Evolutionary conservation across 1,140 invertebrate species (phyloP), one percentile per base, ranked within the genome.

Genomic region (Calycopis cecrops): DNA sequence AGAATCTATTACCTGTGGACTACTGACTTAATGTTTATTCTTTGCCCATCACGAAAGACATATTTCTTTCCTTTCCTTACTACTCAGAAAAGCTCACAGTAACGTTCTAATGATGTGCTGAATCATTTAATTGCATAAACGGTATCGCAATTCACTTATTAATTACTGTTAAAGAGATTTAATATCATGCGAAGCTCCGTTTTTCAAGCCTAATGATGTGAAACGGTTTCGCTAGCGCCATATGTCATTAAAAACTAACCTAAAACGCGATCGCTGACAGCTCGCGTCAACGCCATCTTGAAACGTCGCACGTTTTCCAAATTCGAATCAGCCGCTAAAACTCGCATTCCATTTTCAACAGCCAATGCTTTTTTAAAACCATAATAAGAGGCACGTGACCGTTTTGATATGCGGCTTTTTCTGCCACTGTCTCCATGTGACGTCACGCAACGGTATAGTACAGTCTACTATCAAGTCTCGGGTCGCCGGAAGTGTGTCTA

Each of bases 361-460:
- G 48, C 52, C 56, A 40, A 65, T 71, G 57, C 57, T 50, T 57
- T 51, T 58, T 70, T 79, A 82, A 74, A 55, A 54, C 66, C 61
- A 75, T 76, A 79, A 81, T 81, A 80, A 69, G 73, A 56, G 66
- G 76, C 78, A 84, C 79, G 63, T 79, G 80, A 77, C 50, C 76
- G 62, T 79, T 80, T 76, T 72, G 78, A 75, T 54, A 79, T 71
- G 60, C 76, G 76, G 80, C 73, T 74, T 73, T 79, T 73, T 64
- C 62, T 61, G 34, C 57, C 40, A 12, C n/a, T 3, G 60, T 35
- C 47, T 73, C 71, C 63, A 56, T 37, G 49, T 74, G 76, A 80
- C 79, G 77, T 77, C 74, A 77, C 34, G n/a, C 62, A 73, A 75
- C 76, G 65, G 71, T 76, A 71, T 28, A 28, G n/a, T n/a, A n/a